Evolutionary conservation across 2,797 vertebrate genomes (phyloP).

Genomic region (Pipistrellus pipistrellus): DNA sequence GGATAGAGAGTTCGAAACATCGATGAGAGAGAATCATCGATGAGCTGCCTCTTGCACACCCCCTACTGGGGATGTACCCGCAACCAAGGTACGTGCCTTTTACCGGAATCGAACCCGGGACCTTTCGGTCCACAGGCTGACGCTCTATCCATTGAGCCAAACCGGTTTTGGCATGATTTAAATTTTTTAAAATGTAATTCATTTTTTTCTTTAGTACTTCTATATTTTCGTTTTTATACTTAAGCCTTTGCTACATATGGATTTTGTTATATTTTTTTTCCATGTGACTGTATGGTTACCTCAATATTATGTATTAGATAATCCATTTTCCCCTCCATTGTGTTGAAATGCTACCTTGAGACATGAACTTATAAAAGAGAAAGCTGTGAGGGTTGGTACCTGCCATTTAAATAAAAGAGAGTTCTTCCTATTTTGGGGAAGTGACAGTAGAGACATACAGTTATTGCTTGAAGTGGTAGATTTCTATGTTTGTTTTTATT

Average conservation of each 20-base stretch:
- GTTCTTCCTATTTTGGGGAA: not conserved
- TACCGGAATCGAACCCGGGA: too few relatives aligned
- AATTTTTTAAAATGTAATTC: not conserved
- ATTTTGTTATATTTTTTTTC: not conserved
- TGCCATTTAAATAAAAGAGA: not conserved
- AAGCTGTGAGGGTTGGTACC: not conserved
- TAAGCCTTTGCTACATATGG: not conserved
- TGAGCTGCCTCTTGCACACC: too few relatives aligned
- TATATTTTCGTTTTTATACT: conserved; percentile 6
- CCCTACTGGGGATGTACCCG: too few relatives aligned
- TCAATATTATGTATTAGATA: not conserved
- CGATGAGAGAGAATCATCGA: too few relatives aligned
- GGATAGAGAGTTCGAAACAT: too few relatives aligned
- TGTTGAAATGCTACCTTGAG: conserved; percentile 16
- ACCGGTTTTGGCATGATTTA: too few relatives aligned
- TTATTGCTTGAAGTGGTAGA: not conserved
- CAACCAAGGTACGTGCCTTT: too few relatives aligned
- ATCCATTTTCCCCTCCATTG: not conserved
- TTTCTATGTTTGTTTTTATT: not conserved
- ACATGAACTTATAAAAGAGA: conserved; percentile 1
- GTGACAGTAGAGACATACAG: not conserved
- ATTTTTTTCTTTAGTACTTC: not conserved
- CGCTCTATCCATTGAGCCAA: too few relatives aligned
- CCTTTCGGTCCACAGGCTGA: too few relatives aligned
- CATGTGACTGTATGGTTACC: not conserved